Evolutionary conservation across 1,140 invertebrate species (phyloP).

Genomic region (Tetramorium alpestre): DNA sequence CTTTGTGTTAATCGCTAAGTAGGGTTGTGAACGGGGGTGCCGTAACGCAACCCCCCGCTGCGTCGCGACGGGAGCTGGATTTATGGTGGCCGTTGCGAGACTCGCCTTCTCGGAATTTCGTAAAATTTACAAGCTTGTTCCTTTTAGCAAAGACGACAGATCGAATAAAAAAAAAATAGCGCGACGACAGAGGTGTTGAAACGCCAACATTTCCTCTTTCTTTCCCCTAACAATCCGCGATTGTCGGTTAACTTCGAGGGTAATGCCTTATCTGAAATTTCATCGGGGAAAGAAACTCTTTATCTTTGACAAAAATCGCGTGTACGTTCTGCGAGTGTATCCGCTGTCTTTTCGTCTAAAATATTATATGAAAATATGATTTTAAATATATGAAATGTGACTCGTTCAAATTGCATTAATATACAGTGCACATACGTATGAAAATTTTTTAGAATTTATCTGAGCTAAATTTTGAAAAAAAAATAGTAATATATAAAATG

Average conservation of each 20-base stretch:
- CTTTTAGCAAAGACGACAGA: constrained; percentile 56
- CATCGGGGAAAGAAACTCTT: constrained; percentile 49
- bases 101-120: constrained; percentile 71
- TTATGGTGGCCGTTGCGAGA: constrained; percentile 69
- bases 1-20: constrained; percentile 66
- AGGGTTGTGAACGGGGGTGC: constrained; percentile 37
- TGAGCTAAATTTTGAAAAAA: neutral
- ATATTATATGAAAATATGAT: constrained; percentile 2
- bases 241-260: constrained; percentile 36
- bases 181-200: constrained; percentile 44
- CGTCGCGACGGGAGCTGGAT: constrained; percentile 51
- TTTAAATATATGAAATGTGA: neutral
- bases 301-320: constrained; percentile 14
- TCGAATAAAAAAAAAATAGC: constrained; percentile 5
- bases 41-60: constrained; percentile 16
- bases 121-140: constrained; percentile 72
- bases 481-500: neutral
- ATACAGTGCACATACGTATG: neutral
- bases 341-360: neutral
- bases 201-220: constrained; percentile 51
- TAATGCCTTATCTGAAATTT: constrained; percentile 65
- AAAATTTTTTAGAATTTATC: neutral
- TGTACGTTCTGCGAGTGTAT: neutral
- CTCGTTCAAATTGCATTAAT: neutral
- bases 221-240: neutral